Percentiles rank a stretch among this genome's conserved stretches.
phyloP scores from a whole-genome alignment of 1,140 invertebrate species.

The Paracyclopina nana region DNA sequence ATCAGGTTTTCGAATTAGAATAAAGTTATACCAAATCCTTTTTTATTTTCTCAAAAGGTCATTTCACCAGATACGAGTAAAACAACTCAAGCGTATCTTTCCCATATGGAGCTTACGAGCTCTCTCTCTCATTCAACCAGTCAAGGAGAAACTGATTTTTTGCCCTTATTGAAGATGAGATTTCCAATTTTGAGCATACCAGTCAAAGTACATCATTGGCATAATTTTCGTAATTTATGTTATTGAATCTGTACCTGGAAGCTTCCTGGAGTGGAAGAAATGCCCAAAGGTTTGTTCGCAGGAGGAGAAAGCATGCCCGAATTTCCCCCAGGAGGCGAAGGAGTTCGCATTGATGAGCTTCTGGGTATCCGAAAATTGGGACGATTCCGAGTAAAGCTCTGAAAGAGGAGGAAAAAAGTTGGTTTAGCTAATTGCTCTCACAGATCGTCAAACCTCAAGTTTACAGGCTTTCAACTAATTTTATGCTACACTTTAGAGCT shows the following conservation, averaged over 20 bases:
- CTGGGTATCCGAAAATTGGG: slow-evolving; percentile 11
- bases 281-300: background rate
- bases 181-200: background rate
- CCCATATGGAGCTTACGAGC: too few species aligned
- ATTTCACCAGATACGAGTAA: too few species aligned
- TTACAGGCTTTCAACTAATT: too few species aligned
- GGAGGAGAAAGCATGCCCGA: background rate
- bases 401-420: too few species aligned
- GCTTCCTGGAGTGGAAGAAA: background rate
- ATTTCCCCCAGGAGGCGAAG: slow-evolving; percentile 3
- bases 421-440: too few species aligned
- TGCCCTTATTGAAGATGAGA: background rate
- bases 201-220: background rate
- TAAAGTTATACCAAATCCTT: background rate
- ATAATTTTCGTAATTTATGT: background rate
- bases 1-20: background rate
- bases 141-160: too few species aligned
- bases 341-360: slow-evolving; percentile 5
- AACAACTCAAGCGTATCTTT: too few species aligned
- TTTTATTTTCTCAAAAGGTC: too few species aligned
- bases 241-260: background rate
- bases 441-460: too few species aligned
- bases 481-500: too few species aligned
- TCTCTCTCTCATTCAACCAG: too few species aligned
- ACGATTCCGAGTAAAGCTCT: slow-evolving; percentile 3